A percentile compares a stretch with the other conserved stretches of the same genome.
These are phyloP conservation scores for Palaemon carinicauda DNA, from an alignment of 1,140 invertebrate species.

Conservation along the genomic window DNA sequence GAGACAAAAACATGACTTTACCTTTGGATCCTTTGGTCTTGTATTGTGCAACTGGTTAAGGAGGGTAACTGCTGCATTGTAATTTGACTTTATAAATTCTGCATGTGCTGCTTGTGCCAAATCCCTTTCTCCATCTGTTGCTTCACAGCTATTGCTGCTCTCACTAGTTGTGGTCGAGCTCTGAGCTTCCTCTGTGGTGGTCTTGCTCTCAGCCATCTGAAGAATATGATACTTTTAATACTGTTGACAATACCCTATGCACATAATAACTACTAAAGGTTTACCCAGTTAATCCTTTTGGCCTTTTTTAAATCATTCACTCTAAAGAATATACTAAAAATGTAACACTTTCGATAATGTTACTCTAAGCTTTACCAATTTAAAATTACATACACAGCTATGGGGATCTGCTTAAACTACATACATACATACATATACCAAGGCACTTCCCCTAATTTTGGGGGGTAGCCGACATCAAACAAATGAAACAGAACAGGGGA, in stretches of 20 bases:
- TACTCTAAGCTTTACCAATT: no score
- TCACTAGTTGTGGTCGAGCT: neutral
- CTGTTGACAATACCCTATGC: no score
- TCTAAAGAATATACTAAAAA: neutral
- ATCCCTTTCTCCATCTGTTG: neutral
- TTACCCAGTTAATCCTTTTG: neutral
- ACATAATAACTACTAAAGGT: neutral
- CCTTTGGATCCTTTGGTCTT: neutral
- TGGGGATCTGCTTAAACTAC: no score
- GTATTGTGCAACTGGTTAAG: neutral
- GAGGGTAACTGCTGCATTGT: neutral
- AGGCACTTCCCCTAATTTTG: no score
- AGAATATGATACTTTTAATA: no score
- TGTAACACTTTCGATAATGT: neutral
- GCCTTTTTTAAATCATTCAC: neutral
- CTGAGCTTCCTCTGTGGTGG: neutral
- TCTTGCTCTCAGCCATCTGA: neutral
- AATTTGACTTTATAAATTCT: neutral
- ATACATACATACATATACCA: no score
- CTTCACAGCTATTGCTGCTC: neutral
- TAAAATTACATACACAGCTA: no score
- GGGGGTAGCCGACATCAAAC: no score
- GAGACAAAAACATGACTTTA: no score
- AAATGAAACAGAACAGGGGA: no score
- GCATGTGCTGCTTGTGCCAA: neutral